Percentiles rank a stretch among this genome's conserved stretches.
phyloP scores from a whole-genome alignment of 2,888 invertebrate species.

The Eupithecia insigniata region DNA sequence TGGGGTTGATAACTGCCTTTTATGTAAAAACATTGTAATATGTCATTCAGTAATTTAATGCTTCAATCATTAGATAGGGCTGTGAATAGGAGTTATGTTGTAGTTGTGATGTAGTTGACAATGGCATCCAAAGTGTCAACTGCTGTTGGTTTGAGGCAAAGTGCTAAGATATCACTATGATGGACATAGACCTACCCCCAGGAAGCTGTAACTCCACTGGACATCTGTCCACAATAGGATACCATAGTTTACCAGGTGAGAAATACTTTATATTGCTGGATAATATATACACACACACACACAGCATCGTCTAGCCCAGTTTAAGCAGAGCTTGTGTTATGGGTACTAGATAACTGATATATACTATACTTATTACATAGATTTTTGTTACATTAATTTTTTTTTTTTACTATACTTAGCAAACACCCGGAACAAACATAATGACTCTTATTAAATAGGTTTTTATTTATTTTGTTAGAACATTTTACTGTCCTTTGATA shows the following conservation, averaged over 20 bases:
- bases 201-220: constrained; percentile 83
- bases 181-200: constrained; percentile 80
- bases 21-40: constrained; percentile 11
- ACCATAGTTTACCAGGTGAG: constrained; percentile 75
- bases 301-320: neutral
- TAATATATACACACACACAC: too few relatives aligned
- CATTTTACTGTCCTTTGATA: neutral
- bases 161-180: constrained; percentile 66
- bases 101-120: constrained; percentile 45
- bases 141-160: constrained; percentile 50
- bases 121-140: constrained; percentile 56
- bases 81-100: constrained; percentile 15
- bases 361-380: neutral
- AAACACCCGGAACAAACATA: neutral
- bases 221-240: constrained; percentile 81
- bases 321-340: neutral
- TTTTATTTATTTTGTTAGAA: neutral
- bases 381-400: too few relatives aligned
- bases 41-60: neutral
- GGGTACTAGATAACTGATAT: neutral
- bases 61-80: constrained; percentile 19
- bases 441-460: neutral
- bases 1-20: constrained; percentile 8
- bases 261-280: constrained; percentile 11
- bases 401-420: neutral